Evolutionary conservation across 2,888 invertebrate species (phyloP), one percentile per base, ranked within the genome.

Genomic region (Diploptera punctata): DNA sequence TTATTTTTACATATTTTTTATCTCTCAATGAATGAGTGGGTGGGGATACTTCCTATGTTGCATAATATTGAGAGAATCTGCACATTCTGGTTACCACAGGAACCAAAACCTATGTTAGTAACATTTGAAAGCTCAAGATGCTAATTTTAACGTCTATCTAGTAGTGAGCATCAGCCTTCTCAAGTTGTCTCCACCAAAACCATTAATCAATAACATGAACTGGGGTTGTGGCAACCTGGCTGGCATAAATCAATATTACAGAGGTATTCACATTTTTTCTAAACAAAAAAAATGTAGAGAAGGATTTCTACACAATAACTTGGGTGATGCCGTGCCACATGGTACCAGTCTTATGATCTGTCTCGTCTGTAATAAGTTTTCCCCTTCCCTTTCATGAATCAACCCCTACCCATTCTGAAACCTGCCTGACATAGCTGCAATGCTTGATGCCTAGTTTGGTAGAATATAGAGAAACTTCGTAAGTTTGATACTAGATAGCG

Each of bases 161-260:
- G 52, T 24, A 29, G 31, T 26, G 29, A 57, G n/a, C n/a, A 57
- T 57, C 26, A 29, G 31, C 29, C 29, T 31, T 29, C 57, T 57
- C 29, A 57, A 24, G n/a, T 57, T 29, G 57, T n/a, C n/a, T 26
- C 26, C 29, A n/a, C 57, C 57, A 26, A 54, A 54, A 54, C 29
- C 57, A 57, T 29, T 57, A 57, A 57, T 57, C 57, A 57, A 57
- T 57, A 57, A 57, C 57, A 57, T 16, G 52, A 31, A 18, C 57
- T 16, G 24, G 57, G 52, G 57, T 29, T 57, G 57, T 57, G 31
- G 57, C 57, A 57, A 57, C 57, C 57, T 29, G 29, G 57, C 29
- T 5, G 29, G 31, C 29, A 57, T 29, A 19, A 57, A 57, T 57
- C 57, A 57, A 57, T 57, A 57, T 31, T 57, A 33, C 33, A 57